Base-by-base conservation (phyloP, 2,113 vertebrate species). In the Pogonocichla stellata region DNA sequence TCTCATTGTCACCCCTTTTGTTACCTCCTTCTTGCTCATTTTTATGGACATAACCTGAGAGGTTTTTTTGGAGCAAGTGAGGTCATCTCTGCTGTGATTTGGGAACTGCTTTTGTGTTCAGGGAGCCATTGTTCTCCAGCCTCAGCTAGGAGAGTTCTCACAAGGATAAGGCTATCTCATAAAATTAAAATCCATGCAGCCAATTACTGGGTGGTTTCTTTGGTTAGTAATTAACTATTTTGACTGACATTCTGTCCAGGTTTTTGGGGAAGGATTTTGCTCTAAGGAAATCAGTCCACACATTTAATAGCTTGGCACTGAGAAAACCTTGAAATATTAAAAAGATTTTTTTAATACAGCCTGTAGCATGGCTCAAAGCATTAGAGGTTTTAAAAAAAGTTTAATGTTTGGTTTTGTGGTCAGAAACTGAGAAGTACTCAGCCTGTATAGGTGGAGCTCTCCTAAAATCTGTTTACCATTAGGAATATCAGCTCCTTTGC, bases 121-220 rank as follows among this genome's bases (percentile, higher is more conserved):
- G 81, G 62, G 87, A 95, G 42, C 56, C 36, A 10, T 73, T 85
- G 74, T 79, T 93, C 89, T 82, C 80, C 51, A 85, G 11, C 58
- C 67, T 85, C 84, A 85, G 70, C 70, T 77, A 47, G 48, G 85
- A 91, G 70, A 92, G 31, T 50, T 91, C 84, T 96, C 87, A 25
- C 77, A 94, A 90, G 95, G 81, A 77, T 88, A 91, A 91, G 0
- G 0, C 62, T 86, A 73, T 77, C 87, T 95, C 91, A 92, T 94
- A 95, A 90, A 95, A 86, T 94, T 95, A 93, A 95, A 96, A 95
- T 87, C 93, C 85, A 36, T 73, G 81, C 85, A 95, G 91, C 75
- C 69, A 92, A 40, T 94, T 95, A 94, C 84, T 82, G 50, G 53
- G 84, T 50, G 4, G 4, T 61, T 64, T 95, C 95, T 80, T 71